Evolutionary conservation across 2,888 invertebrate genomes (phyloP).

Genomic region (Pasiphila rectangulata): DNA sequence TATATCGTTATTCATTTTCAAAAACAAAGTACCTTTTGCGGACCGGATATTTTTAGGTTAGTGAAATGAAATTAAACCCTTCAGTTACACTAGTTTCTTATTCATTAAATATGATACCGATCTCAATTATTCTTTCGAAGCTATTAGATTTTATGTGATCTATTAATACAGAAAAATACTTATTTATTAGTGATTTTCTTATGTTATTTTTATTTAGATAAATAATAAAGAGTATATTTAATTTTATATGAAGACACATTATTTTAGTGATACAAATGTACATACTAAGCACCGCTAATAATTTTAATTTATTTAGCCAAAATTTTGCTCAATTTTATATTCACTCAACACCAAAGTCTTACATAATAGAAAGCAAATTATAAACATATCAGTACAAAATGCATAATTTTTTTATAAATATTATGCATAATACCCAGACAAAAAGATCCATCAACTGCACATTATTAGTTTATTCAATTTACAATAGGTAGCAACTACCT

Average conservation of each 20-base stretch:
- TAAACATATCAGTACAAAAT: slow-evolving; percentile 75
- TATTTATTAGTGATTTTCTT: slow-evolving; percentile 49
- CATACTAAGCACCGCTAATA: slow-evolving; percentile 51
- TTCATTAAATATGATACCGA: slow-evolving; percentile 62
- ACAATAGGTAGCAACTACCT: background rate
- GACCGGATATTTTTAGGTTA: slow-evolving; percentile 8
- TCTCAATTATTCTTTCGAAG: slow-evolving; percentile 76
- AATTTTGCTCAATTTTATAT: slow-evolving; percentile 79
- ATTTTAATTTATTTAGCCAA: slow-evolving; percentile 76
- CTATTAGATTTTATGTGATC: slow-evolving; percentile 65
- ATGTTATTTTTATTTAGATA: slow-evolving; percentile 52
- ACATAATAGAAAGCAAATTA: slow-evolving; percentile 59
- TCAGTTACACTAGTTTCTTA: slow-evolving; percentile 41
- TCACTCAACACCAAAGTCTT: slow-evolving; percentile 80
- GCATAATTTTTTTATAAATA: slow-evolving; percentile 59
- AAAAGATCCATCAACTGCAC: slow-evolving; percentile 2
- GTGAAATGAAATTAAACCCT: slow-evolving; percentile 6
- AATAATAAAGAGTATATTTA: slow-evolving; percentile 53
- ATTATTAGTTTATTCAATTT: background rate
- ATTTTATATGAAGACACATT: slow-evolving; percentile 73
- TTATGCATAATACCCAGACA: slow-evolving; percentile 17
- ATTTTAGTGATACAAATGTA: slow-evolving; percentile 64
- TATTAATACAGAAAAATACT: slow-evolving; percentile 48
- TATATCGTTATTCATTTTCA: slow-evolving; percentile 27
- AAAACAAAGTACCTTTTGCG: slow-evolving; percentile 6